phyloP scores from a whole-genome alignment of 2,797 vertebrate species.

The Pachyuromys duprasi region DNA sequence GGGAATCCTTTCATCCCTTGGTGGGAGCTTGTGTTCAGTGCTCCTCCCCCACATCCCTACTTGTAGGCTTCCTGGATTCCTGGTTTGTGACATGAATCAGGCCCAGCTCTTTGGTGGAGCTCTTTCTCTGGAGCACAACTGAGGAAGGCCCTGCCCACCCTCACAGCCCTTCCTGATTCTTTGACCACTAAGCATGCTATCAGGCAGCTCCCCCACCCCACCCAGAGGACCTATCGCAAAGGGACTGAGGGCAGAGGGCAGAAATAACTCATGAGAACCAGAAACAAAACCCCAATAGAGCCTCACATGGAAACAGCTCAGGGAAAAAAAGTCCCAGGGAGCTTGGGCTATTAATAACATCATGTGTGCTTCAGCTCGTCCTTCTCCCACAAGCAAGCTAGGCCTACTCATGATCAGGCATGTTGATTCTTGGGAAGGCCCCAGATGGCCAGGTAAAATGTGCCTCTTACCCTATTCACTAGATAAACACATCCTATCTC shows the following conservation, averaged over 20 bases:
- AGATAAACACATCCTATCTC: neutral
- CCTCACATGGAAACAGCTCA: constrained; percentile 72
- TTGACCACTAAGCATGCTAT: constrained; percentile 68
- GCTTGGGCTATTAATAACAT: constrained; percentile 77
- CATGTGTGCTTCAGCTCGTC: neutral
- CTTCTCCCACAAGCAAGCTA: neutral
- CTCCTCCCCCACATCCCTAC: neutral
- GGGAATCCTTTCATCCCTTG: neutral
- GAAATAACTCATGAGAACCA: constrained; percentile 87
- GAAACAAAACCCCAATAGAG: constrained; percentile 71
- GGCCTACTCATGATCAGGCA: neutral
- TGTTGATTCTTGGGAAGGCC: constrained; percentile 49
- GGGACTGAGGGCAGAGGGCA: constrained; percentile 76
- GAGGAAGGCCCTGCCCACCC: constrained; percentile 53
- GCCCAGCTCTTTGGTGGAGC: neutral
- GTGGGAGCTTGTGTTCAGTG: neutral
- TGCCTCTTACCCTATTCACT: neutral
- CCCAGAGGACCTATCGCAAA: constrained; percentile 67
- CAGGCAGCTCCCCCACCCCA: constrained; percentile 64
- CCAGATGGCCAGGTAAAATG: constrained; percentile 34
- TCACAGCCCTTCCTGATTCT: constrained; percentile 43
- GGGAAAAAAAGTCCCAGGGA: constrained; percentile 51
- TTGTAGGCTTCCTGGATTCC: neutral
- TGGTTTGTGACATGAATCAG: neutral
- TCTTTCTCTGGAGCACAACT: neutral